These are phyloP conservation scores for Choristoneura fumiferana DNA, from an alignment of 1,140 invertebrate species.

Conservation along the genomic window DNA sequence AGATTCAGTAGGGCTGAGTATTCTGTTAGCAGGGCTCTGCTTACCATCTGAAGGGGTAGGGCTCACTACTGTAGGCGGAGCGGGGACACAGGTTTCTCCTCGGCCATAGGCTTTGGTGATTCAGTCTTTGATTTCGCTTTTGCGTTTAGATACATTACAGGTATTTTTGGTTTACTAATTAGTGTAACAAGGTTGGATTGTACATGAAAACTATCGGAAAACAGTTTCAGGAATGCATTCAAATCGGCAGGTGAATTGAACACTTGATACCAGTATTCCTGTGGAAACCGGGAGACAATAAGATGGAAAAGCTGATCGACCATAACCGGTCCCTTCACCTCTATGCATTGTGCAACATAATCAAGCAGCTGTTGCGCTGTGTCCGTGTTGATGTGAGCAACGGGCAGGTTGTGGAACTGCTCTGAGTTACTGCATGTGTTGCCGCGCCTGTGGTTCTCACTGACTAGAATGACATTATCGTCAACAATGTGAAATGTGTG, in stretches of 20 bases:
- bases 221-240: slow-evolving; percentile 92
- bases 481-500: slow-evolving; percentile 94
- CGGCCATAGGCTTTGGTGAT: slow-evolving; percentile 63
- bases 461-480: slow-evolving; percentile 85
- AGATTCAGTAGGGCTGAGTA: slow-evolving; percentile 70
- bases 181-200: slow-evolving; percentile 93
- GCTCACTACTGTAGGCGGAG: slow-evolving; percentile 57
- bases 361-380: slow-evolving; percentile 87
- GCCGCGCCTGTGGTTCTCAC: slow-evolving; percentile 79
- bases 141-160: slow-evolving; percentile 77
- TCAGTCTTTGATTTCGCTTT: slow-evolving; percentile 73
- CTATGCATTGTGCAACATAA: slow-evolving; percentile 88
- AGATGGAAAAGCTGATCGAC: slow-evolving; percentile 92
- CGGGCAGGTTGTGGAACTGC: slow-evolving; percentile 83
- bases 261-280: slow-evolving; percentile 88
- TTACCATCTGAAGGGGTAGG: slow-evolving; percentile 69
- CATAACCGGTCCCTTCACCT: slow-evolving; percentile 87
- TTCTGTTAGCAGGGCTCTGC: slow-evolving; percentile 66
- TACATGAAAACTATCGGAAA: slow-evolving; percentile 93
- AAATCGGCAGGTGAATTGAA: slow-evolving; percentile 93
- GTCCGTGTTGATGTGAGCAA: slow-evolving; percentile 89
- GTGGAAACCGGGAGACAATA: slow-evolving; percentile 87
- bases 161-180: slow-evolving; percentile 84
- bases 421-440: slow-evolving; percentile 79
- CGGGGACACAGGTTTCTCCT: slow-evolving; percentile 56